A percentile compares a stretch with the other conserved stretches of the same genome.
Conservation (phyloP, 2,888 invertebrate species). For the Xestia c-nigrum region DNA sequence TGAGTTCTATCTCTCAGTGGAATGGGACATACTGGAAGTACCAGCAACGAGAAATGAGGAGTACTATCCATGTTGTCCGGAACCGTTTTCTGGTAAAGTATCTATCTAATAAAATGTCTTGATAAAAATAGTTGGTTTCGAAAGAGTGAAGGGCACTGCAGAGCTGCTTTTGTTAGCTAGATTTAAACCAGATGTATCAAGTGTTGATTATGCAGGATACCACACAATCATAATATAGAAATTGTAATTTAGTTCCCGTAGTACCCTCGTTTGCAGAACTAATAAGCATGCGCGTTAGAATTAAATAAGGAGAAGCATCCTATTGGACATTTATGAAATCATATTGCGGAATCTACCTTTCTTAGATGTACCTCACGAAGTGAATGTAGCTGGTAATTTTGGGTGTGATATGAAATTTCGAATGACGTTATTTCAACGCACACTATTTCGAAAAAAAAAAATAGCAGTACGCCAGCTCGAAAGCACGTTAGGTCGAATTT, state of each 20-base stretch:
- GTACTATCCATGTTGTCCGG: conserved; percentile 96
- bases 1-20: conserved; percentile 98
- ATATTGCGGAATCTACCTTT: background rate
- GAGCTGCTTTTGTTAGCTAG: background rate
- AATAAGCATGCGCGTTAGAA: background rate
- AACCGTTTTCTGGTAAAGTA: conserved; percentile 95
- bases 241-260: background rate
- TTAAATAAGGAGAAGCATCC: background rate
- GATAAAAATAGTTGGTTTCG: background rate
- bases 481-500: too few relatives aligned
- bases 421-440: too few relatives aligned
- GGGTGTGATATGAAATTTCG: too few relatives aligned
- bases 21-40: conserved; percentile 99
- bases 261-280: background rate
- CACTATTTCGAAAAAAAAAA: too few relatives aligned
- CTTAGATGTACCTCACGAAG: background rate
- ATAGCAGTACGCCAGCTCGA: too few relatives aligned
- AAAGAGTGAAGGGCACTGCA: background rate
- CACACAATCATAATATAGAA: background rate
- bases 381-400: background rate
- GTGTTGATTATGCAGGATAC: background rate
- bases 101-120: background rate
- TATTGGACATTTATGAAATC: background rate
- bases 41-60: conserved; percentile 97
- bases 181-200: background rate